Conservation (phyloP, 2,888 invertebrate species). For the Cryptocephalus moraei region DNA sequence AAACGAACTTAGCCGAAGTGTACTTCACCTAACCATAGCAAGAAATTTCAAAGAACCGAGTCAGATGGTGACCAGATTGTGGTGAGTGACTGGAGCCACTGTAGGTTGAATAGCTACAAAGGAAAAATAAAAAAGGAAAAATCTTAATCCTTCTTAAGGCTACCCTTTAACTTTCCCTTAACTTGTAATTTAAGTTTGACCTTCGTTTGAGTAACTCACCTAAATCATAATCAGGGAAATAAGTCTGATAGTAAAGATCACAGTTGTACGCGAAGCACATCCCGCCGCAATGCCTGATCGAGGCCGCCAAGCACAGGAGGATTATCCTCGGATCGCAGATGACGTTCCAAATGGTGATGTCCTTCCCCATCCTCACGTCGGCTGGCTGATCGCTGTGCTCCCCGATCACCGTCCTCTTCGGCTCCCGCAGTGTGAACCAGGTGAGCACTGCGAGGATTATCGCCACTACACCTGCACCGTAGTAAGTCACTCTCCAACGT, state of each 20-base stretch:
- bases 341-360: conserved; percentile 61
- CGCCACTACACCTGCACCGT: conserved; percentile 68
- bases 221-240: conserved; percentile 81
- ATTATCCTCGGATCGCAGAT: conserved; percentile 68
- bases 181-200: too few relatives aligned
- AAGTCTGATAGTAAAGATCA: conserved; percentile 76
- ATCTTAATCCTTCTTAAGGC: too few relatives aligned
- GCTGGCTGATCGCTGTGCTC: conserved; percentile 39
- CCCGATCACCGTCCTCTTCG: conserved; percentile 63
- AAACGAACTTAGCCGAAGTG: too few relatives aligned
- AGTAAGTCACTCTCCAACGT: conserved; percentile 78
- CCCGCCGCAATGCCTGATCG: conserved; percentile 79
- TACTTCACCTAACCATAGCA: too few relatives aligned
- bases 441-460: conserved; percentile 61
- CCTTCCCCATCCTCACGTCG: conserved; percentile 34
- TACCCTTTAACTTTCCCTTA: too few relatives aligned
- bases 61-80: too few relatives aligned
- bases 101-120: too few relatives aligned
- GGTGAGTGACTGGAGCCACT: too few relatives aligned
- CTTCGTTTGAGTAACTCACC: conserved; percentile 35
- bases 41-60: too few relatives aligned
- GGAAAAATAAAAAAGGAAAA: too few relatives aligned
- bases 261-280: conserved; percentile 89
- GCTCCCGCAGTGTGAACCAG: conserved; percentile 66
- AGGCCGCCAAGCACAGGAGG: conserved; percentile 75